Evolutionary conservation across 2,888 invertebrate genomes (phyloP), one percentile per base, ranked within the genome.

Genomic region (Ctenicera cuprea): DNA sequence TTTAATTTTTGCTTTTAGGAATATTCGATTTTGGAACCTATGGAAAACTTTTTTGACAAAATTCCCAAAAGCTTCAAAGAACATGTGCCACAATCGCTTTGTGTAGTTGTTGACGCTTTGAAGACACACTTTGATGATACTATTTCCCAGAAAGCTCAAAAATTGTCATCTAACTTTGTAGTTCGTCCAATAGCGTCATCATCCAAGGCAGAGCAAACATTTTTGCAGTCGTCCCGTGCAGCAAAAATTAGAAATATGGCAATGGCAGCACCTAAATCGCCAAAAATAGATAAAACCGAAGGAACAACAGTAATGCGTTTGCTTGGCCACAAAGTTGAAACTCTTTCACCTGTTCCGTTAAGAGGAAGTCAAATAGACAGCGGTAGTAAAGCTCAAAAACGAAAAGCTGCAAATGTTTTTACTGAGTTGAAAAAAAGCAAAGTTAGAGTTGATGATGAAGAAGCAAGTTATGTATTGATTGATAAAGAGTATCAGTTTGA

Each of bases 401-500:
- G 30, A 8, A 68, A 73, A 52, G 22, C 26, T 3, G n/a, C 16
- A 37, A 3, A 30, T 20, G 30, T 18, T 5, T 43, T 18, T 48
- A 0, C 22, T 3, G 38, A 59, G 3, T n/a, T 0, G 12, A 64
- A 43, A 8, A 71, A 63, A 41, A 67, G 45, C 26, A 12, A 14
- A 5, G 62, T 65, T 20, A 67, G 74, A 4, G 90, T 91, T 81
- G 92, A 92, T 12, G 82, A 92, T 12, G 82, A 81, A 43, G 82
- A 81, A 3, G 78, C 78, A n/a, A 84, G 84, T 65, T 94, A 91
- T 86, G 92, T 92, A 1, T 89, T 91, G 3, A 92, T 94, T 1
- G 90, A 92, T 76, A 90, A 91, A 0, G 90, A 92, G 72, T 91
- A 93, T 87, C 92, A 91, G 82, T 89, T 94, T 67, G 92, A 94